These are phyloP conservation scores for Eristalis pertinax DNA, from an alignment of 2,888 invertebrate species.

Conservation along the genomic window DNA sequence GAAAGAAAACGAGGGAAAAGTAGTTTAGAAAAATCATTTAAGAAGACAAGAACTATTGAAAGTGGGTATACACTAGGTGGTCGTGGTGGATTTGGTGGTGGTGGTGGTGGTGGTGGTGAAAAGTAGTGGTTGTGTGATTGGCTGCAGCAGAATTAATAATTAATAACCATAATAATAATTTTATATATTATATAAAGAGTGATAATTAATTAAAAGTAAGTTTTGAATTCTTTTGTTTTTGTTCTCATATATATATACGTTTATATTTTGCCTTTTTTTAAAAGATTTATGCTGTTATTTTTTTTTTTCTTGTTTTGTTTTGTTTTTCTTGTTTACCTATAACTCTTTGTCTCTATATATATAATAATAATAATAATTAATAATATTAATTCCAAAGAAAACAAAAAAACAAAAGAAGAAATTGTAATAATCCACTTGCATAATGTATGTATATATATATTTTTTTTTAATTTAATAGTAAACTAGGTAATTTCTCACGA, in stretches of 20 bases:
- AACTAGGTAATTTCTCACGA: constrained; percentile 70
- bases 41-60: not conserved
- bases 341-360: constrained; percentile 58
- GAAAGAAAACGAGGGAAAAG: constrained; percentile 14
- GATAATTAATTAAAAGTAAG: constrained; percentile 67
- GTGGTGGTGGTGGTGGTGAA: constrained; percentile 30
- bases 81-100: constrained; percentile 16
- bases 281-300: constrained; percentile 36
- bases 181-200: constrained; percentile 67
- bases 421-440: constrained; percentile 68
- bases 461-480: constrained; percentile 66
- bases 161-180: constrained; percentile 68
- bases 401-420: constrained; percentile 61
- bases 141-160: constrained; percentile 66
- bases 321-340: constrained; percentile 55
- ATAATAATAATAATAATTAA: constrained; percentile 70
- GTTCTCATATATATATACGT: constrained; percentile 55
- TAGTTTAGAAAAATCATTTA: constrained; percentile 1
- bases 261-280: constrained; percentile 48
- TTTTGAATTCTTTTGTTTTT: constrained; percentile 51
- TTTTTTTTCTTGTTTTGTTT: constrained; percentile 40
- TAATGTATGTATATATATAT: constrained; percentile 61
- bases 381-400: constrained; percentile 67
- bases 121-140: constrained; percentile 27
- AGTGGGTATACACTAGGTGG: constrained; percentile 11